phyloP scores from a whole-genome alignment of 2,888 invertebrate species.

The Lydus trimaculatus region DNA sequence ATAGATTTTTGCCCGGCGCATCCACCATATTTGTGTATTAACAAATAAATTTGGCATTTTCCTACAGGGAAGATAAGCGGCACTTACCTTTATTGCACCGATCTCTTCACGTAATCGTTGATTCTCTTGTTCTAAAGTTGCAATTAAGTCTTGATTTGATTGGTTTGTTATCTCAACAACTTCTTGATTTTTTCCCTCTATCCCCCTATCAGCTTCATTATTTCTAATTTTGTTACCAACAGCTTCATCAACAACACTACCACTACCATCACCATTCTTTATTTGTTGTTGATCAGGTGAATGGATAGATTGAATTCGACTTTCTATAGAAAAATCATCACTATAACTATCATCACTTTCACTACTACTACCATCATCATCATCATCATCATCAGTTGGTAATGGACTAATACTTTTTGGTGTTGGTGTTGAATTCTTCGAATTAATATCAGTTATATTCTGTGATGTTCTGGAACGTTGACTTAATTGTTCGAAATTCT shows the following conservation, averaged over 20 bases:
- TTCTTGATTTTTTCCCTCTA: neutral
- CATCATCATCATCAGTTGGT: conserved; percentile 49
- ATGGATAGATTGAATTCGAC: conserved; percentile 41
- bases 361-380: conserved; percentile 27
- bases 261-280: too few relatives aligned
- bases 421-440: conserved; percentile 52
- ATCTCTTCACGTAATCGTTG: conserved; percentile 54
- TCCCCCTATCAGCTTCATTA: too few relatives aligned
- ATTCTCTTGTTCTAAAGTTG: conserved; percentile 57
- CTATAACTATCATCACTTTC: conserved; percentile 45
- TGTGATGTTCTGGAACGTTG: conserved; percentile 58
- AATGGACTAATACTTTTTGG: conserved; percentile 57
- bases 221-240: too few relatives aligned
- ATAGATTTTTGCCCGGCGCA: neutral
- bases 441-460: conserved; percentile 53
- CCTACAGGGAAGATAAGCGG: too few relatives aligned
- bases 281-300: neutral
- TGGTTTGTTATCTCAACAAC: conserved; percentile 18
- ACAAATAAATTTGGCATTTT: too few relatives aligned
- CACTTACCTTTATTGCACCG: conserved; percentile 53
- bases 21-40: neutral
- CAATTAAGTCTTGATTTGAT: conserved; percentile 50
- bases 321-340: conserved; percentile 54
- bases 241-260: too few relatives aligned
- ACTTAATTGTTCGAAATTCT: conserved; percentile 60